Evolutionary conservation across 2,888 invertebrate species (phyloP).

Genomic region (Diplolepis rosae): DNA sequence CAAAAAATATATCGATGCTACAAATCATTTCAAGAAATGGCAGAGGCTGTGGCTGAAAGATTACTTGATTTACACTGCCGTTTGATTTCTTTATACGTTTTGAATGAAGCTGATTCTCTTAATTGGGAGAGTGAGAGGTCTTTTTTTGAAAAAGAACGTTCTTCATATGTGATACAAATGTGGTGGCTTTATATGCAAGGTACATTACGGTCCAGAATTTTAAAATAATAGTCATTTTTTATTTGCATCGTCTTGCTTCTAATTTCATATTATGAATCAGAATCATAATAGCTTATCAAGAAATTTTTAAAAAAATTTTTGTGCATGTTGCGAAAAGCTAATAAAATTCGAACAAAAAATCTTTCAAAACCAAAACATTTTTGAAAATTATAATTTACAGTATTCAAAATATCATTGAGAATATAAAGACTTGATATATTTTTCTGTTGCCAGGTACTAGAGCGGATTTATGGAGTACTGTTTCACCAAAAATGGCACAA

Average conservation of each 20-base stretch:
- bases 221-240: too few species aligned
- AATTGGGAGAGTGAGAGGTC: constrained; percentile 81
- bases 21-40: constrained; percentile 87
- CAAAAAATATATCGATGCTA: constrained; percentile 76
- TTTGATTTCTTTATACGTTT: constrained; percentile 84
- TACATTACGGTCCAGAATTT: too few species aligned
- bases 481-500: constrained; percentile 92
- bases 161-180: constrained; percentile 89
- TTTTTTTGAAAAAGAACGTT: constrained; percentile 84
- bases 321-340: too few species aligned
- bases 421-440: constrained; percentile 49
- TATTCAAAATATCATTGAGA: background rate
- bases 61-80: constrained; percentile 87
- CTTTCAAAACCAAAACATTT: too few species aligned
- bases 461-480: constrained; percentile 89
- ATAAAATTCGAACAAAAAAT: too few species aligned
- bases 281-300: too few species aligned
- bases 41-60: constrained; percentile 88
- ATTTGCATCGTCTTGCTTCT: too few species aligned
- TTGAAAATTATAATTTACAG: background rate
- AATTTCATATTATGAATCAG: too few species aligned
- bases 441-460: constrained; percentile 79
- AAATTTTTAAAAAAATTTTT: too few species aligned
- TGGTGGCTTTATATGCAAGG: constrained; percentile 93
- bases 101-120: constrained; percentile 88